phyloP scores from a whole-genome alignment of 2,797 vertebrate species.

The Leptatherina wallacei region DNA sequence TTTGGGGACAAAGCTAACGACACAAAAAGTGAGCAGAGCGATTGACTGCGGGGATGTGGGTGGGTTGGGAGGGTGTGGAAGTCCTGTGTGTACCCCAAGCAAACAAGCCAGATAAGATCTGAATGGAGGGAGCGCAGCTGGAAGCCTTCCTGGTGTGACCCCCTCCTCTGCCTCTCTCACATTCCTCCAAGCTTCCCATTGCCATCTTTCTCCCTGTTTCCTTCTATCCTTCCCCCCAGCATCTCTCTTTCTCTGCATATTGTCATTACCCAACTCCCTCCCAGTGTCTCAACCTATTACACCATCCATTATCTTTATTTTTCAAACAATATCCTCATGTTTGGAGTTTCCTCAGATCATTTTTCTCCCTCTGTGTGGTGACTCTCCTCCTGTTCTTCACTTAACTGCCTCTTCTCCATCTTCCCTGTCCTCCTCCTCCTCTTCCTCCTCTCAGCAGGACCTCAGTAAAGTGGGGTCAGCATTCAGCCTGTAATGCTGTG shows the following conservation, averaged over 20 bases:
- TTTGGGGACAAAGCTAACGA: conserved; percentile 16
- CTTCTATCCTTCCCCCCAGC: conserved; percentile 25
- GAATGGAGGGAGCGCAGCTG: conserved; percentile 74
- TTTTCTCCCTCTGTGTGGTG: conserved; percentile 54
- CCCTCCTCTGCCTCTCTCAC: conserved; percentile 57
- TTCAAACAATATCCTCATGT: conserved; percentile 63
- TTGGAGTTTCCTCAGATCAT: conserved; percentile 49
- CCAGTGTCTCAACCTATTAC: conserved; percentile 5
- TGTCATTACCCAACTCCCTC: conserved; percentile 15
- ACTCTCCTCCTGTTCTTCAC: conserved; percentile 51
- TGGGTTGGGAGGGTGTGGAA: conserved; percentile 22
- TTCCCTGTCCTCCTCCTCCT: conserved; percentile 31
- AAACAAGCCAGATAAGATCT: conserved; percentile 78
- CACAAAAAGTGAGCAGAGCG: conserved; percentile 12
- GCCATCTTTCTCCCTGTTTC: conserved; percentile 22
- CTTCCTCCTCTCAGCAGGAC: conserved; percentile 54
- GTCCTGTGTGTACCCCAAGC: conserved; percentile 50
- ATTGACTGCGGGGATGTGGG: conserved; percentile 28
- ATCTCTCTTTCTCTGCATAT: conserved; percentile 41
- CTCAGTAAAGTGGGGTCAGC: conserved; percentile 76
- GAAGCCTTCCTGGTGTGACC: conserved; percentile 71
- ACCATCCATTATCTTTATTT: conserved; percentile 61
- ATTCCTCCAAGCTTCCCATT: conserved; percentile 63
- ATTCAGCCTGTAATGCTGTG: conserved; percentile 67
- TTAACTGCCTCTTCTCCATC: conserved; percentile 55